phyloP scores from a whole-genome alignment of 2,888 invertebrate genomes.

The Luperina nickerlii region DNA sequence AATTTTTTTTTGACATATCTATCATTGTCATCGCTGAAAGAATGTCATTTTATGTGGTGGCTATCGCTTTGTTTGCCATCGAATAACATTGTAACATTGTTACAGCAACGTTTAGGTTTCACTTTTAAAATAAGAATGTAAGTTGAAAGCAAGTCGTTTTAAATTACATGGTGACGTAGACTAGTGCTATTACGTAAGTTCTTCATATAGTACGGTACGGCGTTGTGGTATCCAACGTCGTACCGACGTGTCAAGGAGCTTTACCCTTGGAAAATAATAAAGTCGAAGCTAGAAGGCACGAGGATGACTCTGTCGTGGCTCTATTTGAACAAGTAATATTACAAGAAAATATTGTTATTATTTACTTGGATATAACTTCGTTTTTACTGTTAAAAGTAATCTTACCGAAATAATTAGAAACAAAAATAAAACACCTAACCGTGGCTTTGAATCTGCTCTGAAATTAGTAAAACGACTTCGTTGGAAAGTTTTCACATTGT shows the following conservation, averaged over 20 bases:
- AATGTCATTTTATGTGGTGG: background rate
- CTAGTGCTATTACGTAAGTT: slow-evolving; percentile 10
- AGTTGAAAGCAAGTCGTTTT: background rate
- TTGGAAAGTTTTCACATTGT: background rate
- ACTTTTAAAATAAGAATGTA: background rate
- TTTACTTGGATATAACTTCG: background rate
- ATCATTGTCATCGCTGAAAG: background rate
- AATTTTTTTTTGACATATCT: background rate
- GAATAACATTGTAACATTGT: background rate
- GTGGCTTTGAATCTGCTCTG: background rate
- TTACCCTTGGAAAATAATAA: slow-evolving; percentile 25
- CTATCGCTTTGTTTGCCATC: background rate
- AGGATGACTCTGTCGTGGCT: background rate
- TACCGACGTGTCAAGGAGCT: slow-evolving; percentile 7
- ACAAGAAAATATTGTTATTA: background rate
- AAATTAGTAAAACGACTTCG: background rate
- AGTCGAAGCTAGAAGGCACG: background rate
- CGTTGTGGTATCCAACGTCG: background rate
- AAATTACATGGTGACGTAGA: background rate
- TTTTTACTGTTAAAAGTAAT: background rate
- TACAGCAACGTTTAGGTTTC: background rate
- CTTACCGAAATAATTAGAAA: background rate
- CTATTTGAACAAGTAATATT: background rate
- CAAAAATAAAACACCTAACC: background rate
- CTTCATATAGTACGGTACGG: background rate